These are phyloP conservation scores for Buathra laborator DNA, from an alignment of 2,888 invertebrate species.

Conservation along the genomic window DNA sequence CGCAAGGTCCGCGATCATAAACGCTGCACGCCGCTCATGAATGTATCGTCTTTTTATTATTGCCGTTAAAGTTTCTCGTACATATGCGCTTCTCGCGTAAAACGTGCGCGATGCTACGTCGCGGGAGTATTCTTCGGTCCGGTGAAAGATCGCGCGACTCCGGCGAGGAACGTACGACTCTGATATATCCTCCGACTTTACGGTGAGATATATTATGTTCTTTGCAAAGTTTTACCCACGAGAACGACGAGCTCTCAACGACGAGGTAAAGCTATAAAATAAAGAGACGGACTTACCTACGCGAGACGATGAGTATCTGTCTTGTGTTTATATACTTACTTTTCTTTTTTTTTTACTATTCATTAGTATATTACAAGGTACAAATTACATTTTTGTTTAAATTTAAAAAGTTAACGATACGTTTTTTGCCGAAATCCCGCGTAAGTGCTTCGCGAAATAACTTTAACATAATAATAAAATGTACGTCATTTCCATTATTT, in stretches of 20 bases:
- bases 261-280: constrained; percentile 31
- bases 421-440: not conserved
- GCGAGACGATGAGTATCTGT: not conserved
- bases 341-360: constrained; percentile 36
- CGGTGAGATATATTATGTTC: constrained; percentile 20
- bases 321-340: not conserved
- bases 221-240: constrained; percentile 16
- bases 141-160: constrained; percentile 10
- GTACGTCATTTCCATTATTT: too few relatives aligned
- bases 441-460: not conserved
- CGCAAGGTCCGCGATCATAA: constrained; percentile 39
- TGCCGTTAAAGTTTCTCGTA: constrained; percentile 49
- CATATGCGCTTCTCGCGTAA: constrained; percentile 15
- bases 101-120: constrained; percentile 9
- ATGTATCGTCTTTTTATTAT: constrained; percentile 62
- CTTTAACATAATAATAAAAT: too few relatives aligned
- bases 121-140: not conserved
- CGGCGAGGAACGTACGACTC: not conserved
- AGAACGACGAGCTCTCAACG: constrained; percentile 17
- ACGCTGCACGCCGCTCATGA: constrained; percentile 53
- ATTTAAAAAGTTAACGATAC: too few relatives aligned
- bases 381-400: too few relatives aligned
- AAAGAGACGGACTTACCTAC: not conserved
- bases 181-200: constrained; percentile 32
- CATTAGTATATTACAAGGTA: constrained; percentile 28